A percentile compares a stretch with the other conserved stretches of the same genome.
phyloP scores from a whole-genome alignment of 2,113 vertebrate genomes.

The Amblyopsis rosae region DNA sequence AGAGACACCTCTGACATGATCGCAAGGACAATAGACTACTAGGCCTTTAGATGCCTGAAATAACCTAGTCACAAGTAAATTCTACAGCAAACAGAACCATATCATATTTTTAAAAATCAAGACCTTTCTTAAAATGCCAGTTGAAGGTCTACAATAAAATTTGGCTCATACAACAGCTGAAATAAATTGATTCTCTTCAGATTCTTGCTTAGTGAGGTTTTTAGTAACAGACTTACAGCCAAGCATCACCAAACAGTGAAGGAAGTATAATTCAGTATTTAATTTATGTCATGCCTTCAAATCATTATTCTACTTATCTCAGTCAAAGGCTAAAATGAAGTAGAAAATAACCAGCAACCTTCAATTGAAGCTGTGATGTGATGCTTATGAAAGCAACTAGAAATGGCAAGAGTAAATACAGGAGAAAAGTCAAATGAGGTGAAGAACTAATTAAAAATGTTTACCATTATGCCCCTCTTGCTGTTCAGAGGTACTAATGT shows the following conservation, averaged over 20 bases:
- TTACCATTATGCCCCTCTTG: slow-evolving; percentile 45
- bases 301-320: neutral
- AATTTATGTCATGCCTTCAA: neutral
- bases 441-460: slow-evolving; percentile 37
- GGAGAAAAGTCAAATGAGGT: slow-evolving; percentile 1
- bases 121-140: no score
- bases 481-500: slow-evolving; percentile 54
- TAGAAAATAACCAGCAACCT: neutral
- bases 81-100: neutral
- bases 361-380: no score
- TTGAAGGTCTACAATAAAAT: no score
- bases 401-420: neutral
- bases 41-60: slow-evolving; percentile 28
- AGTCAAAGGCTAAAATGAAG: no score
- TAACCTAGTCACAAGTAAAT: neutral
- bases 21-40: slow-evolving; percentile 31
- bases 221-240: no score
- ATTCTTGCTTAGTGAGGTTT: no score
- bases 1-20: slow-evolving; percentile 39
- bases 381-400: neutral
- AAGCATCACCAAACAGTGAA: no score
- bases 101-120: no score
- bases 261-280: no score
- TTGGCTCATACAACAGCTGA: no score
- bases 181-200: no score